A percentile compares a stretch with the other conserved stretches of the same genome.
Conservation (phyloP, 1,140 invertebrate genomes). For the Stegodyphus mimosarum region DNA sequence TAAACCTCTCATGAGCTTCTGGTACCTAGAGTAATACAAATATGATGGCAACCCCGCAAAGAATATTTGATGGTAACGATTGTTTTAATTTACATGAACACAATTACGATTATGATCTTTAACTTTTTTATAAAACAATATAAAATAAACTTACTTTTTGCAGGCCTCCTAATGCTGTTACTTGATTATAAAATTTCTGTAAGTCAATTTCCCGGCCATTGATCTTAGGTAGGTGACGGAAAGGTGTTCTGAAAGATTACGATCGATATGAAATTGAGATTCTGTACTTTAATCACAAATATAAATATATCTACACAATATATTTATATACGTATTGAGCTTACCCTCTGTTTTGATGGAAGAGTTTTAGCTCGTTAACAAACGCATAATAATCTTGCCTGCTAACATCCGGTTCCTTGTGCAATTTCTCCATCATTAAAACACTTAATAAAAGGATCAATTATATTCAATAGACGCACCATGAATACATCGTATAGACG, state of each 20-base stretch:
- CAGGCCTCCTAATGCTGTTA: slow-evolving; percentile 60
- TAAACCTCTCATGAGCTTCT: slow-evolving; percentile 14
- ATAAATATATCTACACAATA: neutral
- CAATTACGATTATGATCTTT: no score
- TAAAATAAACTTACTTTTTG: slow-evolving; percentile 58
- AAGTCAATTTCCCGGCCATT: slow-evolving; percentile 62
- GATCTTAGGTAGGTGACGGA: slow-evolving; percentile 60
- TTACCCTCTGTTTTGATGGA: slow-evolving; percentile 62
- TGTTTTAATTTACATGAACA: neutral
- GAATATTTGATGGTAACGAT: neutral
- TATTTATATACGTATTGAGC: neutral
- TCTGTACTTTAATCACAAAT: neutral
- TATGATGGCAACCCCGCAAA: slow-evolving; percentile 37
- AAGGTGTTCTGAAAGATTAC: slow-evolving; percentile 60
- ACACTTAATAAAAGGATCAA: neutral
- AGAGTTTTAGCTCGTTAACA: slow-evolving; percentile 60
- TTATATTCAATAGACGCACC: slow-evolving; percentile 65
- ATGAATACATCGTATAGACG: slow-evolving; percentile 19
- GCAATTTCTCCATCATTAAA: slow-evolving; percentile 61
- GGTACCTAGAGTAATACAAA: neutral
- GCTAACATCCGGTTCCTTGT: slow-evolving; percentile 54
- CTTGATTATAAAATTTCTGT: slow-evolving; percentile 61
- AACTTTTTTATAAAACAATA: neutral
- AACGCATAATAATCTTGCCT: slow-evolving; percentile 60
- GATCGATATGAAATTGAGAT: neutral